Evolutionary conservation across 2,113 vertebrate genomes (phyloP), one percentile per base, ranked within the genome.

Genomic region (Erpornis zantholeuca): DNA sequence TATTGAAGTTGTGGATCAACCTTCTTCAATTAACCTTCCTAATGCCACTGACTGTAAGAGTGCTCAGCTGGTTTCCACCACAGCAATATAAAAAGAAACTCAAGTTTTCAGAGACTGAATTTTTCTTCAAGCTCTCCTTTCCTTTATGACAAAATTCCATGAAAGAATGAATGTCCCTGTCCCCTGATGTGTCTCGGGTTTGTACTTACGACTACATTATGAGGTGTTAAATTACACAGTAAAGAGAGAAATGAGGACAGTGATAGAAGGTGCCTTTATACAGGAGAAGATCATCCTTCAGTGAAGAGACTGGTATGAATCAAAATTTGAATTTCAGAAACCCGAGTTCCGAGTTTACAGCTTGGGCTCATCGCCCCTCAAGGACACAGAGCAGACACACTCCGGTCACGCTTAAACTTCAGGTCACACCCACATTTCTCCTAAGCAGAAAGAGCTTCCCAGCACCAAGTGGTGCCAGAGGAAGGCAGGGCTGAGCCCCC

Each of bases 341-440:
- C 52, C 36, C 1, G 2, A 82, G 72, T 12, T 49, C 27, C 42
- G 72, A 79, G 81, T 56, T 92, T 31, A 31, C 27, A 64, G 65
- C 73, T 72, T 10, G 36, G 36, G 35, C 72, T 73, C 68, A 11
- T 38, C 25, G 1, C 57, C 69, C 52, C 73, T 71, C 82, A 90
- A 70, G 71, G 82, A 70, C 64, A 80, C 24, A 29, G 8, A 66
- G 70, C 49, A 69, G 57, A 49, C 0, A 0, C 40, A 6, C 63
- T 8, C 29, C 0, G 0, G 27, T 42, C 18, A 3, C 0, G 0
- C 69, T 66, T 17, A 12, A 69, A 61, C 54, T 69, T 38, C 63
- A 65, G 50, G 45, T 49, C 71, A 90, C 54, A 57, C 4, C 19
- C 63, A 73, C 6, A 4, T 4, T 61, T 50, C 82, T 82, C 35